Evolutionary conservation across 2,113 vertebrate genomes (phyloP), one percentile per base, ranked within the genome.

Genomic region (Coracopsis vasa): DNA sequence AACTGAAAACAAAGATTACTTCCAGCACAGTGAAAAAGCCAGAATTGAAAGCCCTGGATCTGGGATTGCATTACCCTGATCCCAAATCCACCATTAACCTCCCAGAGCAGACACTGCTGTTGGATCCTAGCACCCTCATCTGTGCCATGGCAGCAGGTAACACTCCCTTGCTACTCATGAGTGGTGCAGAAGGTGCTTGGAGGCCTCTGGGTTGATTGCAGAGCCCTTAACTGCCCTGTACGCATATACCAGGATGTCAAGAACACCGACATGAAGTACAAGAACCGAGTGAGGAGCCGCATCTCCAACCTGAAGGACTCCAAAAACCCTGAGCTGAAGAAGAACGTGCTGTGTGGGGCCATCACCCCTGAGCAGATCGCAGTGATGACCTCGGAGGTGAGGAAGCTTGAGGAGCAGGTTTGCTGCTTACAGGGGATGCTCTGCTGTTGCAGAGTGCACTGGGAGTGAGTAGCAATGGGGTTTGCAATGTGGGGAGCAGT

Each of bases 301-400:
- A 99, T 99, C 96, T 99, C 99, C 31, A 99, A 99, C 91, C 98
- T 99, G 80, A 99, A 99, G 97, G 99, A 99, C 86, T 98, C 99
- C 85, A 99, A 99, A 97, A 99, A 99, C 39, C 99, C 99, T 0
- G 98, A 99, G 51, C 98, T 99, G 94, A 98, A 99, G 5, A 98
- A 98, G 19, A 99, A 99, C 0, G 99, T 99, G 44, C 97, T 99
- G 28, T 98, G 98, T 51, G 99, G 99, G 4, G 98, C 97, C 90
- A 99, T 99, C 35, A 97, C 98, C 0, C 96, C 99, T 0, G 98
- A 99, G 62, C 98, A 99, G 97, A 99, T 99, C 0, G 99, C 99
- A 0, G 98, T 96, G 95, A 99, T 99, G 99, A 99, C 98, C 0
- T 99, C 99, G 0, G 99, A 99, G 99, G 99, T 99, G 92, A 95